Evolutionary conservation across 53 echinoderm and acorn worm genomes (phyloP).

Genomic region (Pentamera pediparva): DNA sequence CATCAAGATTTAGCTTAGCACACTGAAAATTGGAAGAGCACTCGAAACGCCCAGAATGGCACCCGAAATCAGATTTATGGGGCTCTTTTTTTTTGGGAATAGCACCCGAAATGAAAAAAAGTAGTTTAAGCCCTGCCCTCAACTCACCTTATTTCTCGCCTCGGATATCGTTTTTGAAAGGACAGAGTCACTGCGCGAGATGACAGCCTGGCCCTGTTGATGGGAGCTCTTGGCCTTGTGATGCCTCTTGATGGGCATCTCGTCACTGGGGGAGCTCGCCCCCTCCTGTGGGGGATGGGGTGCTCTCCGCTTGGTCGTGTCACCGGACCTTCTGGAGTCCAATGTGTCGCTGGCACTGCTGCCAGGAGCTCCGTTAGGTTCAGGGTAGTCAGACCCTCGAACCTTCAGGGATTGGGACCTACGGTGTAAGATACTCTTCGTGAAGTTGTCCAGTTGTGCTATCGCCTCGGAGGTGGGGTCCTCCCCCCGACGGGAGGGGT

Average conservation of each 20-base stretch:
- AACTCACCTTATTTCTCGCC: constrained; percentile 76
- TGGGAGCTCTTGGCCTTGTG: constrained; percentile 41
- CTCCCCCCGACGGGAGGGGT: neutral
- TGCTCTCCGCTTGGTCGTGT: neutral
- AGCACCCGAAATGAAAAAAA: no score
- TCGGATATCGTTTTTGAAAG: constrained; percentile 79
- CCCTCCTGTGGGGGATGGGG: neutral
- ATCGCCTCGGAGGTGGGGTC: neutral
- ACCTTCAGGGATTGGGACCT: constrained; percentile 18
- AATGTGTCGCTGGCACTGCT: neutral
- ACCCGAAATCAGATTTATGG: no score
- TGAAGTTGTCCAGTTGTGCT: neutral
- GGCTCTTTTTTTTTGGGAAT: no score
- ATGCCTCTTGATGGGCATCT: constrained; percentile 41
- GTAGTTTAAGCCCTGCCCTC: neutral
- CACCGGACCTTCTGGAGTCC: neutral
- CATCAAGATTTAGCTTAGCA: neutral
- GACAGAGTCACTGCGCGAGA: constrained; percentile 67
- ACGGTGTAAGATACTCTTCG: neutral
- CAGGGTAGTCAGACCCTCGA: constrained; percentile 15
- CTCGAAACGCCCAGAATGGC: no score
- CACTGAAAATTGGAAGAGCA: neutral
- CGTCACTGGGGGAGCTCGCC: constrained; percentile 19
- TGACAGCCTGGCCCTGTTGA: constrained; percentile 36
- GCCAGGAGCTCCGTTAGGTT: neutral